A percentile compares a stretch with the other conserved stretches of the same genome.
Evolutionary conservation across 1,140 invertebrate genomes (phyloP).

Genomic region (Manduca sexta): DNA sequence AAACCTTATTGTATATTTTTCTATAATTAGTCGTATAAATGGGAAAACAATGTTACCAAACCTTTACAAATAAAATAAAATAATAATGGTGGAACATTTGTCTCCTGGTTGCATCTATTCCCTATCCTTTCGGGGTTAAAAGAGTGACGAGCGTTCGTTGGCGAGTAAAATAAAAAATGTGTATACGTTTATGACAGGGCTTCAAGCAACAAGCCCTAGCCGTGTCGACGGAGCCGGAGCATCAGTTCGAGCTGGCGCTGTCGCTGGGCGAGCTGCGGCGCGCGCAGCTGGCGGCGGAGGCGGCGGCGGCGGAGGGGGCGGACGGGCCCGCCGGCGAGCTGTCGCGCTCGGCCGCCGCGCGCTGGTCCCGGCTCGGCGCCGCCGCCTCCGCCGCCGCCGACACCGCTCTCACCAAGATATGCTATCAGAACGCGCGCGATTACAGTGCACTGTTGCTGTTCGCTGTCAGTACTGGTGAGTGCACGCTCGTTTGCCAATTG

Average conservation of each 20-base stretch:
- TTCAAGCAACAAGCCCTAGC: slow-evolving; percentile 98
- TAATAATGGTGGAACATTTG: too few relatives aligned
- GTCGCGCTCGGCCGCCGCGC: slow-evolving; percentile 86
- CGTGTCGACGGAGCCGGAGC: slow-evolving; percentile 97
- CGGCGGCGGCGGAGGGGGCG: slow-evolving; percentile 39
- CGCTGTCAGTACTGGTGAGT: slow-evolving; percentile 81
- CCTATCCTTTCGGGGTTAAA: too few relatives aligned
- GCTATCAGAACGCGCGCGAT: slow-evolving; percentile 95
- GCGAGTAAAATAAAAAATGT: too few relatives aligned
- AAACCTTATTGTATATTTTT: too few relatives aligned
- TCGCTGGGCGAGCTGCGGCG: slow-evolving; percentile 89
- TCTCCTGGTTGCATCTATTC: too few relatives aligned
- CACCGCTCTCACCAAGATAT: slow-evolving; percentile 91
- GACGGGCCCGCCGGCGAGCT: too few relatives aligned
- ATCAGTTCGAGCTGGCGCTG: slow-evolving; percentile 97
- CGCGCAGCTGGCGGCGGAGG: slow-evolving; percentile 85
- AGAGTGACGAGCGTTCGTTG: too few relatives aligned
- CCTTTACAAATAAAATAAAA: too few relatives aligned
- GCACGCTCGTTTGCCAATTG: too few relatives aligned
- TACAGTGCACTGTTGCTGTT: slow-evolving; percentile 93
- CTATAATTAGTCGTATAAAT: too few relatives aligned
- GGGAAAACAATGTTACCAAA: too few relatives aligned
- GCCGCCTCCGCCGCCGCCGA: slow-evolving; percentile 89
- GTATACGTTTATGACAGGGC: slow-evolving; percentile 75
- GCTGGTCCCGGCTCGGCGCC: slow-evolving; percentile 96